Percentiles rank a stretch among this genome's conserved stretches.
Evolutionary conservation across 2,113 vertebrate species (phyloP).

Genomic region (Phalacrocorax aristotelis): DNA sequence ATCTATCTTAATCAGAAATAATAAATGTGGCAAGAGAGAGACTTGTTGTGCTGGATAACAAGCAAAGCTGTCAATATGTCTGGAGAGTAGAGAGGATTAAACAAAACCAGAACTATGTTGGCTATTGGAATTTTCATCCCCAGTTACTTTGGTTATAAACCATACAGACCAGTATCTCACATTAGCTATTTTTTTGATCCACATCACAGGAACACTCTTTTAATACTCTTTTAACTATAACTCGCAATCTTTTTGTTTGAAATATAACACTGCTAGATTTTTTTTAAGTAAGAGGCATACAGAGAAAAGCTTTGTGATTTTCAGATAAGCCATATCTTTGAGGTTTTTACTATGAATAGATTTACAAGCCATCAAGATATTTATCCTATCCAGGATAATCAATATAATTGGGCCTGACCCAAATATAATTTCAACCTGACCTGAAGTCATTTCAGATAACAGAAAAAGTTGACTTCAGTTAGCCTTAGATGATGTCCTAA

Average conservation of each 20-base stretch:
- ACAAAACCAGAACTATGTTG: background rate
- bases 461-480: constrained; percentile 14
- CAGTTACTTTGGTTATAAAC: background rate
- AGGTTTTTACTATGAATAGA: background rate
- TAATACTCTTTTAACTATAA: background rate
- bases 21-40: background rate
- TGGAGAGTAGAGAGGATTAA: background rate
- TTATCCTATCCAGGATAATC: background rate
- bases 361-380: background rate
- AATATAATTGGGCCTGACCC: constrained; percentile 43
- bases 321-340: background rate
- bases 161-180: background rate
- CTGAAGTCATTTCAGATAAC: background rate
- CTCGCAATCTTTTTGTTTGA: background rate
- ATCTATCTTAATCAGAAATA: background rate
- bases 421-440: constrained; percentile 7
- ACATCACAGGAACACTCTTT: background rate
- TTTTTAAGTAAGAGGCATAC: background rate
- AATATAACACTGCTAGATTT: background rate
- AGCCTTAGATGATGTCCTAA: constrained; percentile 14
- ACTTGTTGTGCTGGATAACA: background rate
- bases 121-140: background rate
- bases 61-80: background rate
- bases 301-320: background rate
- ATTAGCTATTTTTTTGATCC: background rate